Base-by-base conservation (phyloP, 2,797 vertebrate genomes). In the Amblyopsis hoosieri region DNA sequence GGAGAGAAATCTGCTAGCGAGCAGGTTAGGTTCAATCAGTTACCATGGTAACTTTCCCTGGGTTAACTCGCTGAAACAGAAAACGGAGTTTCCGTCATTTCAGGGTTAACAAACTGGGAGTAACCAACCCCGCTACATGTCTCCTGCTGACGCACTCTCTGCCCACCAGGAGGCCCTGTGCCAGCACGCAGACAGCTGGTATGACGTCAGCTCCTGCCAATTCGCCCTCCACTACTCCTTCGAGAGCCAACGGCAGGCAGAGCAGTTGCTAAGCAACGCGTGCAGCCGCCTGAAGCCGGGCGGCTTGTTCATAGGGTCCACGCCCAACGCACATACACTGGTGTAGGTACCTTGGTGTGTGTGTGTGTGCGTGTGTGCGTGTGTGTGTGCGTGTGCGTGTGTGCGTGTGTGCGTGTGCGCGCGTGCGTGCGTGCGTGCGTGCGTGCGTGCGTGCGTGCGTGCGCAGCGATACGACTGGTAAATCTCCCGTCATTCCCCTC, bases 221-320 rank as follows among this genome's bases (percentile, higher is more conserved):
- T 99, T 99, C 87, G 97, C 96, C 60, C 97, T 92, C 76, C 97
- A 99, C 81, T 99, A 99, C 80, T 97, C 97, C 0, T 98, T 99
- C 69, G 97, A 99, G 90, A 95, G 94, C 0, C 90, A 91, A 50
- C 87, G 91, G 65, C 96, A 99, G 87, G 97, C 97, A 0, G 93
- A 98, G 70, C 91, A 86, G 90, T 97, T 99, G 97, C 93, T 99
- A 82, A 94, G 89, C 84, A 99, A 99, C 0, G 97, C 97, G 61
- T 99, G 97, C 47, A 95, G 95, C 74, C 92, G 84, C 15, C 94
- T 99, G 51, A 89, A 88, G 45, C 96, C 94, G 0, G 97, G 97
- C 54, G 97, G 97, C 0, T 98, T 92, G 92, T 99, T 99, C 82
- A 96, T 99, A 54, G 97, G 97, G 29, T 97, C 97, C 0, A 99